These are phyloP conservation scores for Phalacrocorax aristotelis DNA, from an alignment of 2,113 vertebrate genomes.

Conservation along the genomic window DNA sequence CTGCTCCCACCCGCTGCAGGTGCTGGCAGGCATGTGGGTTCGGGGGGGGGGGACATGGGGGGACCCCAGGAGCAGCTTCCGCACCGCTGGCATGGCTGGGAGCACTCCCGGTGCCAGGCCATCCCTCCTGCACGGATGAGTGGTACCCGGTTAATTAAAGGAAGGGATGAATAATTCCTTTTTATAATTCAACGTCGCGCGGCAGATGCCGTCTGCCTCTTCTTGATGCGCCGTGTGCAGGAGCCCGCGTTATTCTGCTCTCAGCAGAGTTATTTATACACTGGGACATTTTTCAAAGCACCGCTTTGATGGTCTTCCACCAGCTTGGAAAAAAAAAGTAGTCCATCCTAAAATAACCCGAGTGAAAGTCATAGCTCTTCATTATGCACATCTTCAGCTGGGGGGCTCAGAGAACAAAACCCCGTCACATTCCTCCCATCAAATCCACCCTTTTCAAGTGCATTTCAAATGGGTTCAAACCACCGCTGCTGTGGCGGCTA, in stretches of 20 bases:
- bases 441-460: slow-evolving; percentile 63
- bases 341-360: slow-evolving; percentile 70
- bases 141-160: slow-evolving; percentile 57
- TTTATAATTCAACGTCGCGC: slow-evolving; percentile 51
- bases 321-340: slow-evolving; percentile 62
- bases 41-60: rapidly evolving
- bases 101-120: not conserved
- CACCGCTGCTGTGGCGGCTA: not conserved
- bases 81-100: rapidly evolving
- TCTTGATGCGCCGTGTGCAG: slow-evolving; percentile 26
- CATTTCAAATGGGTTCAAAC: slow-evolving; percentile 57
- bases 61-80: not conserved
- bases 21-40: rapidly evolving
- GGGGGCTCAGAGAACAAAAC: slow-evolving; percentile 64
- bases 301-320: slow-evolving; percentile 76
- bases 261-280: slow-evolving; percentile 74
- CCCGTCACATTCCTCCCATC: slow-evolving; percentile 57
- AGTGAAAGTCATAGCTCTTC: slow-evolving; percentile 66
- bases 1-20: not conserved
- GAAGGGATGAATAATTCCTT: slow-evolving; percentile 75
- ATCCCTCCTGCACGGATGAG: not conserved
- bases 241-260: slow-evolving; percentile 58
- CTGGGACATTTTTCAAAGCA: slow-evolving; percentile 71
- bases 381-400: slow-evolving; percentile 54
- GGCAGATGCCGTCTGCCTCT: slow-evolving; percentile 63